Evolutionary conservation across 2,888 invertebrate species (phyloP).

Genomic region (Tanytarsus gracilentus): DNA sequence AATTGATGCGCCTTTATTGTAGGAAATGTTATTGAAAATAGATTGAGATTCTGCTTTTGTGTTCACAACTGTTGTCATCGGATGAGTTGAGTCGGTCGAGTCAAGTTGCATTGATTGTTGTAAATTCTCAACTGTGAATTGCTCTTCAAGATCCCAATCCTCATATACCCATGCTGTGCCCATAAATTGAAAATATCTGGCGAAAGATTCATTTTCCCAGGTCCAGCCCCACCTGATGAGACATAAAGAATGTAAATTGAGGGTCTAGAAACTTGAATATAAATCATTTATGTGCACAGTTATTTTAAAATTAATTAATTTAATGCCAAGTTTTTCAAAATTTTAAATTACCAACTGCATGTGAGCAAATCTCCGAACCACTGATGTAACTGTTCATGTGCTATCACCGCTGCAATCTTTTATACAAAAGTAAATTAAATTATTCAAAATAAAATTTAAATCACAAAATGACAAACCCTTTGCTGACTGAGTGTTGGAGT

Average conservation of each 20-base stretch:
- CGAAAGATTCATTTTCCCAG: constrained; percentile 53
- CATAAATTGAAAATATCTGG: constrained; percentile 63
- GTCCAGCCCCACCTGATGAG: not conserved
- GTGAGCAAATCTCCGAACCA: constrained; percentile 48
- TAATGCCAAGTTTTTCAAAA: constrained; percentile 41
- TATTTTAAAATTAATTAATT: constrained; percentile 44
- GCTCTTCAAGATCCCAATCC: constrained; percentile 54
- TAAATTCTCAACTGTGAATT: constrained; percentile 61
- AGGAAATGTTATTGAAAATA: constrained; percentile 59
- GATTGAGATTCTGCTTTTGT: constrained; percentile 50
- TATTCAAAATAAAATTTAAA: constrained; percentile 36
- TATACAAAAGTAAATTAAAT: not conserved
- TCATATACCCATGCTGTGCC: constrained; percentile 47
- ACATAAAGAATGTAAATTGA: not conserved
- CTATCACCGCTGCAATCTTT: constrained; percentile 27
- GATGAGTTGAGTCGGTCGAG: constrained; percentile 48
- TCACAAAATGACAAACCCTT: constrained; percentile 34
- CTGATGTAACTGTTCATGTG: constrained; percentile 43
- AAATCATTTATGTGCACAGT: not conserved
- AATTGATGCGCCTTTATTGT: constrained; percentile 57
- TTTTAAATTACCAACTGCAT: constrained; percentile 37
- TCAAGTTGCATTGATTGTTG: constrained; percentile 55
- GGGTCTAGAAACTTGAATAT: too few species aligned
- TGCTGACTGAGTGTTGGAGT: constrained; percentile 53
- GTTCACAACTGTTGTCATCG: constrained; percentile 51